phyloP scores from a whole-genome alignment of 2,888 invertebrate species.

The Pollenia angustigena region DNA sequence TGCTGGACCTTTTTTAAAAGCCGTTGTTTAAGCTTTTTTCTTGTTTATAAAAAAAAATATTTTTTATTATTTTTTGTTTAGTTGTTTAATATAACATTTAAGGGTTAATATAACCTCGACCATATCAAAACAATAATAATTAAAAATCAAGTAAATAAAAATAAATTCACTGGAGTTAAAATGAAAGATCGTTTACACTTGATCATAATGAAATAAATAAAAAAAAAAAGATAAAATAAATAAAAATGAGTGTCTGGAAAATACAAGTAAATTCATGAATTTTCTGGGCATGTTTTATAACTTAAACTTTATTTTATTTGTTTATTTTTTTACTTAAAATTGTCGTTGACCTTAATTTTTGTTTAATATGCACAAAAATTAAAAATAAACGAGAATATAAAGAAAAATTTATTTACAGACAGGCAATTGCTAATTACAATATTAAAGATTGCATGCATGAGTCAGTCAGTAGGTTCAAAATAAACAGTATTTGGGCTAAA shows the following conservation, averaged over 20 bases:
- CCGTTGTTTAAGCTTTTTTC: no score
- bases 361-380: slow-evolving; percentile 27
- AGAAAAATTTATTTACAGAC: neutral
- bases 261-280: slow-evolving; percentile 4
- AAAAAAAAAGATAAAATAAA: slow-evolving; percentile 43
- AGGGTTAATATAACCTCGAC: slow-evolving; percentile 46
- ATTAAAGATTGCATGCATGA: slow-evolving; percentile 28
- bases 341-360: slow-evolving; percentile 65
- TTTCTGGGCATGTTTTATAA: slow-evolving; percentile 27
- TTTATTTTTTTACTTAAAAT: slow-evolving; percentile 15
- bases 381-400: slow-evolving; percentile 5
- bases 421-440: neutral
- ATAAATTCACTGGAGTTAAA: slow-evolving; percentile 30
- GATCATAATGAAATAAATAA: slow-evolving; percentile 28
- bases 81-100: neutral
- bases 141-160: slow-evolving; percentile 12
- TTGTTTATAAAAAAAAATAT: no score
- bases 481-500: neutral
- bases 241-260: slow-evolving; percentile 26
- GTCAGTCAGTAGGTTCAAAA: slow-evolving; percentile 22
- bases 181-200: slow-evolving; percentile 63
- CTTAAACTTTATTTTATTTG: slow-evolving; percentile 30
- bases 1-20: neutral
- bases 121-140: slow-evolving; percentile 2
- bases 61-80: no score